Evolutionary conservation across 2,888 invertebrate genomes (phyloP), one percentile per base, ranked within the genome.

Genomic region (Ennomos erosarius): DNA sequence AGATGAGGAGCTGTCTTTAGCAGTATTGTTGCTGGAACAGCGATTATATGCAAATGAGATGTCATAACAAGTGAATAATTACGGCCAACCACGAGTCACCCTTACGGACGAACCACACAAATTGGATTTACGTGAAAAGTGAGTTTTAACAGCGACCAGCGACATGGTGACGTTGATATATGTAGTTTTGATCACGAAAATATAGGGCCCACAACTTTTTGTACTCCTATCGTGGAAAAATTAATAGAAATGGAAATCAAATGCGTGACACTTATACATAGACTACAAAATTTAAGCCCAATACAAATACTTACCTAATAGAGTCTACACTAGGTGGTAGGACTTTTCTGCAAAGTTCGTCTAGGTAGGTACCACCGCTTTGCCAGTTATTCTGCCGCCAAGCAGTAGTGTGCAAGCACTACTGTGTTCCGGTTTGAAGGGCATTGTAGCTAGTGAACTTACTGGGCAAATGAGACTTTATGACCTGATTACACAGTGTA

Each of bases 11-110:
- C 59, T 60, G 59, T 8, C 10, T 10, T 26, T 1, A 10, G 8
- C 38, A 48, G 39, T 42, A 51, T 16, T 10, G 40, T 38, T 47
- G 75, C 85, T 84, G 82, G 81, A 79, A 82, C 76, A 79, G 78
- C 91, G 92, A 91, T 92, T 92, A 92, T 91, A 92, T 92, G 90
- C 84, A 90, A 92, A 92, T 92, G 85, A 84, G 88, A 91, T 90
- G 92, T 92, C 92, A 92, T 92, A 92, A 92, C 90, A 90, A 77
- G 85, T 91, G 92, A 92, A 91, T 92, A 92, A 92, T 92, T 88
- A 90, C 89, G 81, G 78, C 84, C 82, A 83, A 79, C 88, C 87
- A 87, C 88, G 88, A 84, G 78, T 90, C 86, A 81, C 91, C 90
- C 91, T 90, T 90, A 90, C 83, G 84, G 82, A 81, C 82, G 81